These are phyloP conservation scores for Pseudanteris insignis DNA, from an alignment of 2,888 invertebrate species.

Conservation along the genomic window DNA sequence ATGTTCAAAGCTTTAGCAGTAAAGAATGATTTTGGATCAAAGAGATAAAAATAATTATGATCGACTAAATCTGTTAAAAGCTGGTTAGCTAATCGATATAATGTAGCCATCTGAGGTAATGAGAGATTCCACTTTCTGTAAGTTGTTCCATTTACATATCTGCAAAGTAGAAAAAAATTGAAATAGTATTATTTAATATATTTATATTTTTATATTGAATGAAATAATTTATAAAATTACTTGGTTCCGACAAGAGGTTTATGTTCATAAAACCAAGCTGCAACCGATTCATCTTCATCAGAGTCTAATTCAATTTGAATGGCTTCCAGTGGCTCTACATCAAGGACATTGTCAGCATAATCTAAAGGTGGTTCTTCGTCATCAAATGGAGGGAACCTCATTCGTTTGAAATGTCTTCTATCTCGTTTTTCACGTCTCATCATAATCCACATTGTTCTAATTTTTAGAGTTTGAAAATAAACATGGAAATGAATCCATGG, in stretches of 20 bases:
- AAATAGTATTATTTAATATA: too few relatives aligned
- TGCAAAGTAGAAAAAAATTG: slow-evolving; percentile 58
- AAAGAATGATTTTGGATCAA: slow-evolving; percentile 99
- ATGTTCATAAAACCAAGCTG: slow-evolving; percentile 99
- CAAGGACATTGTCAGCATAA: slow-evolving; percentile 98
- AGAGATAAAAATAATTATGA: slow-evolving; percentile 98
- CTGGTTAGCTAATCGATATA: slow-evolving; percentile 97
- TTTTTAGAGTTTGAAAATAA: slow-evolving; percentile 7
- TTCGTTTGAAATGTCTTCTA: slow-evolving; percentile 97
- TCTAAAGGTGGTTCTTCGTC: slow-evolving; percentile 99
- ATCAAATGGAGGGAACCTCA: slow-evolving; percentile 99
- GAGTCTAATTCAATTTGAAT: slow-evolving; percentile 97
- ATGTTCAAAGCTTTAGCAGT: slow-evolving; percentile 99
- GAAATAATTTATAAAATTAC: slow-evolving; percentile 60
- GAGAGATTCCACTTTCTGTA: slow-evolving; percentile 96
- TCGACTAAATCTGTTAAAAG: slow-evolving; percentile 97
- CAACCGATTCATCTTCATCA: slow-evolving; percentile 90
- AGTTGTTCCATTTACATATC: slow-evolving; percentile 93
- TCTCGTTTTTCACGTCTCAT: slow-evolving; percentile 99
- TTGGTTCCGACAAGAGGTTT: slow-evolving; percentile 93
- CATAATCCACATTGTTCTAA: slow-evolving; percentile 99
- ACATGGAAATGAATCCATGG: too few relatives aligned
- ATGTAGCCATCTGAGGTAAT: slow-evolving; percentile 95
- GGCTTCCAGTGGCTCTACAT: slow-evolving; percentile 98
- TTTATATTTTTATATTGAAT: too few relatives aligned